Evolutionary conservation across 2,888 invertebrate species (phyloP).

Genomic region (Conus canariensis): DNA sequence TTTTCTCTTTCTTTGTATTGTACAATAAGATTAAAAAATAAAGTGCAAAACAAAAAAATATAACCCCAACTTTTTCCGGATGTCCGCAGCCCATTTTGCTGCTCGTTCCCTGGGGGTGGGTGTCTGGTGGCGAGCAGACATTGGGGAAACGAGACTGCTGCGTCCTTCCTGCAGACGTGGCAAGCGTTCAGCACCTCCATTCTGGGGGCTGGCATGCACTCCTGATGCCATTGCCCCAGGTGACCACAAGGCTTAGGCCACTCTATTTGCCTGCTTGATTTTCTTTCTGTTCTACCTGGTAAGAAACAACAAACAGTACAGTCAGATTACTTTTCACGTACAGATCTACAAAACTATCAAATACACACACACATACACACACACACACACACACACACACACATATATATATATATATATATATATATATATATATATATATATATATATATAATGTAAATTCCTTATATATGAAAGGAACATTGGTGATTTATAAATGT

Average conservation of each 20-base stretch:
- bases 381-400: too few species aligned
- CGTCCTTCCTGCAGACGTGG: slow-evolving; percentile 38
- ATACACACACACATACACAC: too few species aligned
- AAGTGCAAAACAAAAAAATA: neutral
- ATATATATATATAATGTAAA: too few species aligned
- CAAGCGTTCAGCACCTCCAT: slow-evolving; percentile 31
- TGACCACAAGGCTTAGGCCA: neutral
- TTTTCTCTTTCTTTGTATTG: too few species aligned
- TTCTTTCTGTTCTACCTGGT: neutral
- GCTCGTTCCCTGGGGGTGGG: slow-evolving; percentile 32
- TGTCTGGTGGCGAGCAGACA: slow-evolving; percentile 14
- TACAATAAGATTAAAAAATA: neutral
- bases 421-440: too few species aligned
- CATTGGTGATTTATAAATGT: too few species aligned
- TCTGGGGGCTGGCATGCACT: slow-evolving; percentile 32
- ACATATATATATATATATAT: too few species aligned
- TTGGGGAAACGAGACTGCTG: slow-evolving; percentile 37
- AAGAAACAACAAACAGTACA: neutral
- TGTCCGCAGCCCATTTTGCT: slow-evolving; percentile 35
- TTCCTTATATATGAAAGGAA: too few species aligned
- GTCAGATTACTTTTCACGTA: too few species aligned
- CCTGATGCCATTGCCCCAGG: slow-evolving; percentile 31
- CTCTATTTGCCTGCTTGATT: neutral
- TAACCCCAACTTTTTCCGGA: slow-evolving; percentile 35
- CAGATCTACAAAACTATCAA: too few species aligned